A percentile compares a stretch with the other conserved stretches of the same genome.
Conservation (phyloP, 1,140 invertebrate genomes). For the Musca vetustissima region DNA sequence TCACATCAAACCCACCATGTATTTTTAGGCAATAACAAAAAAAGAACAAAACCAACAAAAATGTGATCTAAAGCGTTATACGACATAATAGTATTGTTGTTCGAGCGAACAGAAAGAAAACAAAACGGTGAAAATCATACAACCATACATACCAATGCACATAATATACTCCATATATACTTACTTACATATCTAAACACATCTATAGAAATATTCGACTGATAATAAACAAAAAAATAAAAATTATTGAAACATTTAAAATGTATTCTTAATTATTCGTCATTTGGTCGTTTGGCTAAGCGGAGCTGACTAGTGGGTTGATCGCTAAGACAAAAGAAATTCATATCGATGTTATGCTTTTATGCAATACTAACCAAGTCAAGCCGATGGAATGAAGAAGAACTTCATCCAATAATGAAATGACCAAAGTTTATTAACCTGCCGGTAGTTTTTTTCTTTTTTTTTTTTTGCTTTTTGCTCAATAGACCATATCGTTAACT, state of each 20-base stretch:
- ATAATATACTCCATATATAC: too few relatives aligned
- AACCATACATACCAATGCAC: too few relatives aligned
- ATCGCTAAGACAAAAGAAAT: too few relatives aligned
- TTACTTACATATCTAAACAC: not conserved
- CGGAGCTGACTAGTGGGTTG: too few relatives aligned
- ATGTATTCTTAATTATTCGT: too few relatives aligned
- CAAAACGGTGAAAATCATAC: too few relatives aligned
- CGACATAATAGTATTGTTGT: constrained; percentile 12
- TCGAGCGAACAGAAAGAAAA: too few relatives aligned
- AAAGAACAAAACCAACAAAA: not conserved
- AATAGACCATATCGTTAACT: constrained; percentile 1
- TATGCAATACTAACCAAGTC: too few relatives aligned
- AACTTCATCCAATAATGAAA: not conserved
- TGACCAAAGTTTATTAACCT: constrained; percentile 29
- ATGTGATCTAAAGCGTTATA: constrained; percentile 15
- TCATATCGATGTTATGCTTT: too few relatives aligned
- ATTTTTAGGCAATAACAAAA: constrained; percentile 22
- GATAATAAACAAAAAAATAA: not conserved
- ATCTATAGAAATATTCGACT: constrained; percentile 5
- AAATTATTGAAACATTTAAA: constrained; percentile 5
- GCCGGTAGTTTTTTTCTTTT: not conserved
- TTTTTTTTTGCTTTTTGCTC: not conserved
- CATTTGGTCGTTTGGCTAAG: too few relatives aligned
- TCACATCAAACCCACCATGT: not conserved
- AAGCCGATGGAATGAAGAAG: too few relatives aligned